Evolutionary conservation across 2,797 vertebrate species (phyloP).

Genomic region (Sebastolobus altivelis): DNA sequence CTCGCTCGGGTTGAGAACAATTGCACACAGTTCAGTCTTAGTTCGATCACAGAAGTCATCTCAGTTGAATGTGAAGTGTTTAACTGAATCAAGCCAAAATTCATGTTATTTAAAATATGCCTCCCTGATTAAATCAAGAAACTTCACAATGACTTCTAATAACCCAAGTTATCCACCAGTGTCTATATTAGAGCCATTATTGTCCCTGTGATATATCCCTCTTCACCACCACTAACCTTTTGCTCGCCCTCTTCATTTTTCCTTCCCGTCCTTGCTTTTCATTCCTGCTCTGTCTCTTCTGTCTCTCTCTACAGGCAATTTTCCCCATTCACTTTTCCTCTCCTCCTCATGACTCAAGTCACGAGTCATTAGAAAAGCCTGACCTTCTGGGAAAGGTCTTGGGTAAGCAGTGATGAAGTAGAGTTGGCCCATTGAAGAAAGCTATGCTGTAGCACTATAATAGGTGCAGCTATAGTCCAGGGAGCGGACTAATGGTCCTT

Average conservation of each 20-base stretch:
- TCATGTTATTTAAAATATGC: conserved; percentile 15
- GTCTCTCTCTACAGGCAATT: conserved; percentile 71
- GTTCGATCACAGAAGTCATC: conserved; percentile 4
- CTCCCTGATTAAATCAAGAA: conserved; percentile 29
- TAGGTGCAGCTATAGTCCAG: conserved; percentile 82
- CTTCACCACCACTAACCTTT: conserved; percentile 50
- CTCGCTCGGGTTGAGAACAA: not conserved
- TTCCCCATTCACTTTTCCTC: conserved; percentile 69
- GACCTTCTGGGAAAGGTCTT: conserved; percentile 86
- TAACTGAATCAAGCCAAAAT: not conserved
- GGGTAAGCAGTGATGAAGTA: conserved; percentile 85
- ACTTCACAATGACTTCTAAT: conserved; percentile 26
- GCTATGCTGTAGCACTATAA: conserved; percentile 78
- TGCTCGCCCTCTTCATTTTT: conserved; percentile 47
- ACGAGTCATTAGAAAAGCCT: conserved; percentile 85
- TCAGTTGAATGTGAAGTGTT: not conserved
- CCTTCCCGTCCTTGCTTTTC: conserved; percentile 59
- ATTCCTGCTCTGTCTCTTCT: conserved; percentile 59
- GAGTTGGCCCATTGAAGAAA: conserved; percentile 75
- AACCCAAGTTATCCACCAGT: conserved; percentile 13
- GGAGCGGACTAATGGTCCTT: conserved; percentile 81
- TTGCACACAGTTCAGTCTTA: not conserved
- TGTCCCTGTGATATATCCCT: conserved; percentile 41
- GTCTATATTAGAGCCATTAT: conserved; percentile 31
- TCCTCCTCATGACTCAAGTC: conserved; percentile 81